A percentile compares a stretch with the other conserved stretches of the same genome.
Conservation (phyloP, 2,797 vertebrate species). For the Anomalospiza imberbis region DNA sequence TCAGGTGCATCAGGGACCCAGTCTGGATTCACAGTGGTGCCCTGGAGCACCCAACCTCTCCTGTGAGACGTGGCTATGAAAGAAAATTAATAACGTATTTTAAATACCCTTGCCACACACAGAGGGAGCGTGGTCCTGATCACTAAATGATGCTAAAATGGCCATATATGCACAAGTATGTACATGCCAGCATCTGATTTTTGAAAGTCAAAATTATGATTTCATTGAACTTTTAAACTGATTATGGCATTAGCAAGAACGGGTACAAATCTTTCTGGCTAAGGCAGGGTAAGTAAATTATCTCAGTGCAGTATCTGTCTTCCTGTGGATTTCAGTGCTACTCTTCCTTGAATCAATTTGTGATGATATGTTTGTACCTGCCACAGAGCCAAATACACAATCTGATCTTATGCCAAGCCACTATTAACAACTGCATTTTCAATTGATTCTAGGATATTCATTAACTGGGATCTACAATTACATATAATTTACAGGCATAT, state of each 20-base stretch:
- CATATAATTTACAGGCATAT: slow-evolving; percentile 48
- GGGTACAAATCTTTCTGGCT: slow-evolving; percentile 36
- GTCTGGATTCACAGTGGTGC: not conserved
- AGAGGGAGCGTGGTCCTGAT: not conserved
- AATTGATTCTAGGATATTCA: slow-evolving; percentile 52
- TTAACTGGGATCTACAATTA: slow-evolving; percentile 58
- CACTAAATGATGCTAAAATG: not conserved
- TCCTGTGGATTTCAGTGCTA: slow-evolving; percentile 32
- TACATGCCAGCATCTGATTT: not conserved
- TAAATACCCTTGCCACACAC: not conserved
- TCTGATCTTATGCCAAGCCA: slow-evolving; percentile 13
- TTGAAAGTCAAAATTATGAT: slow-evolving; percentile 40
- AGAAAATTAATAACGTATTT: not conserved
- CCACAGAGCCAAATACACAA: slow-evolving; percentile 42
- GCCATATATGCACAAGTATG: not conserved
- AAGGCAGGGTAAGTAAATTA: slow-evolving; percentile 26
- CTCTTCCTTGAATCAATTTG: slow-evolving; percentile 35
- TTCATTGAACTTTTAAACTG: slow-evolving; percentile 43
- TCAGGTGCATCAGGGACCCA: not conserved
- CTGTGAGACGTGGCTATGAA: not conserved
- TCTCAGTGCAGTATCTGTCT: slow-evolving; percentile 1
- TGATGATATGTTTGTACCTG: slow-evolving; percentile 33
- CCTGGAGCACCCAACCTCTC: not conserved
- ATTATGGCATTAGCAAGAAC: slow-evolving; percentile 34
- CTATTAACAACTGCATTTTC: slow-evolving; percentile 44